Evolutionary conservation across 2,113 vertebrate genomes (phyloP).

Genomic region (Hemicordylus capensis): DNA sequence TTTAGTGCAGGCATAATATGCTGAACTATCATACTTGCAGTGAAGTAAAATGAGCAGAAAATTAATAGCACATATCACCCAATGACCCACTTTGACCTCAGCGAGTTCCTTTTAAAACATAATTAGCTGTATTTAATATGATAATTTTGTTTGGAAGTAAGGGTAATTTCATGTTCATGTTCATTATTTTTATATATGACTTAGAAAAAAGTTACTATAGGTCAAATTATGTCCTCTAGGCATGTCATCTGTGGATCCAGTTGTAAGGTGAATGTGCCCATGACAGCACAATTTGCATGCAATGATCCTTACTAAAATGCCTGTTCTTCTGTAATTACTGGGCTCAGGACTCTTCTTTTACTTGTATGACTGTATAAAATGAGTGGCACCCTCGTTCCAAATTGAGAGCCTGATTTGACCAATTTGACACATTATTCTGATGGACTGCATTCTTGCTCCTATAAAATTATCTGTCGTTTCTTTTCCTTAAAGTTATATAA

Average conservation of each 20-base stretch:
- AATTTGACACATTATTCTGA: not conserved
- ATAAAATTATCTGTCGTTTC: constrained; percentile 23
- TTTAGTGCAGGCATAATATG: too few species aligned
- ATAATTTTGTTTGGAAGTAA: rapidly evolving
- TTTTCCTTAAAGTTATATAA: constrained; percentile 26
- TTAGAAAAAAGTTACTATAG: not conserved
- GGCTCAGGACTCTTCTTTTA: not conserved
- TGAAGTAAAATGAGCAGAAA: not conserved
- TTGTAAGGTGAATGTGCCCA: not conserved
- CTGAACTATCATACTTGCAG: not conserved
- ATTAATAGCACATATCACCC: not conserved
- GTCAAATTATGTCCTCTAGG: not conserved
- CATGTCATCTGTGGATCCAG: not conserved
- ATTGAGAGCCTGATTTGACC: constrained; percentile 11
- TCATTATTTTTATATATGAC: not conserved
- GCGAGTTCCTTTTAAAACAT: not conserved
- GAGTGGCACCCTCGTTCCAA: not conserved
- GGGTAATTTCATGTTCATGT: not conserved
- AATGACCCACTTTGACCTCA: not conserved
- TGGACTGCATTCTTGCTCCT: not conserved
- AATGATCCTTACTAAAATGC: not conserved
- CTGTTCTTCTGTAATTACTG: not conserved
- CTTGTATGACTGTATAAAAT: not conserved
- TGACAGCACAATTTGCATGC: not conserved
- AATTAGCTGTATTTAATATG: not conserved